A percentile compares a stretch with the other conserved stretches of the same genome.
Evolutionary conservation across 2,888 invertebrate genomes (phyloP).

Genomic region (Dusona sp.): DNA sequence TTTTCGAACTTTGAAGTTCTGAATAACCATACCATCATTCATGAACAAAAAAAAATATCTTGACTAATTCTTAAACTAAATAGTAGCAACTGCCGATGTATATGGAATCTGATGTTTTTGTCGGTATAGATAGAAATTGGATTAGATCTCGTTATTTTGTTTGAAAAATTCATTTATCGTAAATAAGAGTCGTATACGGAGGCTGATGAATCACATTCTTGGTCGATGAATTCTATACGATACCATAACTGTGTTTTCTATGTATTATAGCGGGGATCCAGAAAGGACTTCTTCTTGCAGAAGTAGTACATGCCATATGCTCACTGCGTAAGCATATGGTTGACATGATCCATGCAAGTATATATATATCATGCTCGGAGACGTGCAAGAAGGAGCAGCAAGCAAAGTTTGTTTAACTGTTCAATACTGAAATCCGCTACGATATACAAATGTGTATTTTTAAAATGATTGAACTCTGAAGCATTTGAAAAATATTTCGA

Average conservation of each 20-base stretch:
- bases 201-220: constrained; percentile 44
- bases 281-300: constrained; percentile 64
- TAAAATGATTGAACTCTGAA: neutral
- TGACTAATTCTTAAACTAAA: neutral
- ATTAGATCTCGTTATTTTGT: neutral
- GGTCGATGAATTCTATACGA: constrained; percentile 42
- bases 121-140: neutral
- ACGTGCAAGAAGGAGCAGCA: constrained; percentile 21
- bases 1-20: no score
- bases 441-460: constrained; percentile 20
- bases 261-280: constrained; percentile 59
- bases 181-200: constrained; percentile 13
- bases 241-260: constrained; percentile 62
- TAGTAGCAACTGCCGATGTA: no score
- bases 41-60: neutral
- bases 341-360: constrained; percentile 69
- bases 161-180: neutral
- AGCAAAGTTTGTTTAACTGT: constrained; percentile 62
- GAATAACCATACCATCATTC: neutral
- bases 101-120: neutral
- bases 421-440: constrained; percentile 52
- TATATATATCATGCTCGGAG: constrained; percentile 59
- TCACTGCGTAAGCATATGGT: constrained; percentile 74
- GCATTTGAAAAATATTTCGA: neutral
- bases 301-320: constrained; percentile 80